Conservation (phyloP, 2,797 vertebrate species). For the Helarctos malayanus region DNA sequence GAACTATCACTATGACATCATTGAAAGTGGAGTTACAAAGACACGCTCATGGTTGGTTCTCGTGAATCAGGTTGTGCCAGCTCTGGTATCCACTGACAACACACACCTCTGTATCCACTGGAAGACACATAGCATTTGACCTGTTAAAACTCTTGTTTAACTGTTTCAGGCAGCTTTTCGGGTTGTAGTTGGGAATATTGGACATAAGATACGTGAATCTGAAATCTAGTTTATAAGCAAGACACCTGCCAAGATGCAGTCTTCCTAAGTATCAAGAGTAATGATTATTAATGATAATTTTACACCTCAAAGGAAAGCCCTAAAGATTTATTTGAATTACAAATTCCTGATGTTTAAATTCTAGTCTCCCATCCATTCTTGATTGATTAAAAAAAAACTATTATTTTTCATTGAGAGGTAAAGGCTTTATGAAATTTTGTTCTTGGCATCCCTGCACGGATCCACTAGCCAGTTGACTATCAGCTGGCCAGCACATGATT, state of each 20-base stretch:
- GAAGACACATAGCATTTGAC: not conserved
- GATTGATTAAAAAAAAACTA: not conserved
- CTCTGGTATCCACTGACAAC: not conserved
- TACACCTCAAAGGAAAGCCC: not conserved
- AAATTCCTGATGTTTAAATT: not conserved
- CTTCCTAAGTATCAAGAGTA: conserved; percentile 4
- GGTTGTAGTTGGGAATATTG: not conserved
- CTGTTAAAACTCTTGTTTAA: not conserved
- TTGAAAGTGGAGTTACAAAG: not conserved
- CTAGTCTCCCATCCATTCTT: not conserved
- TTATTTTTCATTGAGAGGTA: conserved; percentile 34
- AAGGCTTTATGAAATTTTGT: conserved; percentile 59
- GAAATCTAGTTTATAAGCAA: conserved; percentile 39
- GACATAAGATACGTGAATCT: not conserved
- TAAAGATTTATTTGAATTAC: conserved; percentile 10
- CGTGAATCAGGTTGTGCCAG: not conserved
- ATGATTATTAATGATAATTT: conserved; percentile 1
- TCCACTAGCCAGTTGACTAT: not conserved
- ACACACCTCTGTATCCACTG: not conserved
- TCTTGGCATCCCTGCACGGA: conserved; percentile 7
- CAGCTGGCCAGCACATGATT: conserved; percentile 43
- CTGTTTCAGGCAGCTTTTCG: not conserved
- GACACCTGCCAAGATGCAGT: not conserved
- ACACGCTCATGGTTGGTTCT: not conserved
- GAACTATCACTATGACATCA: not conserved